These are phyloP conservation scores for Empis livida DNA, from an alignment of 2,888 invertebrate species.

Conservation along the genomic window DNA sequence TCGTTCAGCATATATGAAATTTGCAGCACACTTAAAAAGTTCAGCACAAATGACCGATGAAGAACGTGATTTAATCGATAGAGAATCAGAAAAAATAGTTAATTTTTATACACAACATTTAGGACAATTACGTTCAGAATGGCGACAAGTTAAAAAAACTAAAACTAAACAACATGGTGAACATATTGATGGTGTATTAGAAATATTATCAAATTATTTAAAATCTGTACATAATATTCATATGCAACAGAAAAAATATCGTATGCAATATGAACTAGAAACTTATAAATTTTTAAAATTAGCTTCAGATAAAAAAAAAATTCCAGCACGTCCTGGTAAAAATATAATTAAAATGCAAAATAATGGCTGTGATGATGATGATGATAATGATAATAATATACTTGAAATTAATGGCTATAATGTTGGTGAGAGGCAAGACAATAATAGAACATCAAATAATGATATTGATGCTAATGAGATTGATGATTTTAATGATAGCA, in stretches of 20 bases:
- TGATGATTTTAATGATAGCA: constrained; percentile 9
- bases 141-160: constrained; percentile 36
- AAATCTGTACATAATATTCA: constrained; percentile 79
- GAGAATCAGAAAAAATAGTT: constrained; percentile 72
- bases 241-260: constrained; percentile 73
- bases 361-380: constrained; percentile 19
- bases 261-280: constrained; percentile 76
- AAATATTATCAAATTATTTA: constrained; percentile 65
- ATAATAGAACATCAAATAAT: constrained; percentile 6
- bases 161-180: constrained; percentile 52
- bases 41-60: constrained; percentile 65
- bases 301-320: constrained; percentile 37
- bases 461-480: constrained; percentile 12
- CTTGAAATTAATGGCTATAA: background rate
- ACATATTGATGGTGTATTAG: constrained; percentile 62
- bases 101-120: constrained; percentile 65
- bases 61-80: constrained; percentile 78
- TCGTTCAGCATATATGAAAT: constrained; percentile 74
- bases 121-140: constrained; percentile 58
- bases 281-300: constrained; percentile 65
- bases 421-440: constrained; percentile 26
- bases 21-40: constrained; percentile 54
- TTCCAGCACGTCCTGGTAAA: constrained; percentile 26
- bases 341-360: constrained; percentile 9
- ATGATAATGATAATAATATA: constrained; percentile 8